phyloP scores from a whole-genome alignment of 2,113 vertebrate species.

The Galbula dea region DNA sequence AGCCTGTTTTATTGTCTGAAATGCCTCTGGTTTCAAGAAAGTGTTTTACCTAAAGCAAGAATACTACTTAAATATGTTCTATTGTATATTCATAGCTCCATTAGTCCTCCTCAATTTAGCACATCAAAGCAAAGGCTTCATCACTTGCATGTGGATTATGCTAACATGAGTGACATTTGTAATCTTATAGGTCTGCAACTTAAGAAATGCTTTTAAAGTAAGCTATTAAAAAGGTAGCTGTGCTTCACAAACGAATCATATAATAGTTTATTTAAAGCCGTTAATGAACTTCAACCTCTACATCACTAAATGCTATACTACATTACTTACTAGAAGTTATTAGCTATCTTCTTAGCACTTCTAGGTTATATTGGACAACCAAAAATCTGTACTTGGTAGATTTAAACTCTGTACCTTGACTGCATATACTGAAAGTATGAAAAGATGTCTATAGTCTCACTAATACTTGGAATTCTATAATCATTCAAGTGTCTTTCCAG shows the following conservation, averaged over 20 bases:
- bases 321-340: conserved; percentile 76
- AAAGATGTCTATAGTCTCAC: conserved; percentile 28
- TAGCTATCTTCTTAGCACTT: conserved; percentile 71
- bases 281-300: conserved; percentile 76
- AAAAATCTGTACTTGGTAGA: conserved; percentile 44
- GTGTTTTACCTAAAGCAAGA: conserved; percentile 86
- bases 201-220: conserved; percentile 84
- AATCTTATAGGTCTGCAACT: conserved; percentile 86
- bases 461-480: conserved; percentile 41
- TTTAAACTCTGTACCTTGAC: conserved; percentile 52
- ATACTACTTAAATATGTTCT: conserved; percentile 86
- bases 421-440: conserved; percentile 49
- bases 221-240: conserved; percentile 78
- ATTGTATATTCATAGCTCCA: conserved; percentile 92
- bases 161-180: conserved; percentile 86
- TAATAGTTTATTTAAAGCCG: conserved; percentile 84
- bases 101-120: conserved; percentile 87
- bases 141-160: conserved; percentile 87
- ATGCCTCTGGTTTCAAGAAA: conserved; percentile 79
- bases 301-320: conserved; percentile 72
- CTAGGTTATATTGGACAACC: conserved; percentile 61
- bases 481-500: conserved; percentile 35
- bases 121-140: conserved; percentile 89
- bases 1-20: conserved; percentile 75
- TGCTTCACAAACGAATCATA: conserved; percentile 73